A percentile compares a stretch with the other conserved stretches of the same genome.
Conservation (phyloP, 2,888 invertebrate species). For the Cetonia aurata region DNA sequence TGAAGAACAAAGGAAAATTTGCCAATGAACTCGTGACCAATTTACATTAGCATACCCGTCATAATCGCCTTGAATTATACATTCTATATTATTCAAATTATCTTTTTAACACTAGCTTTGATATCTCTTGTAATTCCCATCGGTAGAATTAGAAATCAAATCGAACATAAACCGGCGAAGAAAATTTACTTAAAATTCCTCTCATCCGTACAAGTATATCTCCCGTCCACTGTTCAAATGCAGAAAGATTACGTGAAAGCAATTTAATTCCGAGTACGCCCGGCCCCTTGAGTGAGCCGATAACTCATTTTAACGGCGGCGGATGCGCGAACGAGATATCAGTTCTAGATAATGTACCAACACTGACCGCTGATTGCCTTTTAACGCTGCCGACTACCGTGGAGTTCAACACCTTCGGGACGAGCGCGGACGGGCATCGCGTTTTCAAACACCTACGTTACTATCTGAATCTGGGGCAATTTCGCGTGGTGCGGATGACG, state of each 20-base stretch:
- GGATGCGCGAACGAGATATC: constrained; percentile 8
- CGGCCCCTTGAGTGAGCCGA: constrained; percentile 17
- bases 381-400: constrained; percentile 17
- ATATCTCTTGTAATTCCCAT: too few species aligned
- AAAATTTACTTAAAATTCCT: not conserved
- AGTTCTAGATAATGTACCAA: constrained; percentile 15
- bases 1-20: too few species aligned
- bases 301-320: constrained; percentile 38
- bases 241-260: not conserved
- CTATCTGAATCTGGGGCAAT: not conserved
- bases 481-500: not conserved
- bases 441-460: not conserved
- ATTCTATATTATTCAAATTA: too few species aligned
- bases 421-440: too few species aligned
- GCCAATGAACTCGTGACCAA: too few species aligned
- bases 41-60: too few species aligned
- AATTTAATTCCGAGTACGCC: constrained; percentile 10
- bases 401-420: too few species aligned
- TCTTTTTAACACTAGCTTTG: too few species aligned
- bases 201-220: not conserved
- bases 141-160: too few species aligned
- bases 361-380: constrained; percentile 31
- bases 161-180: not conserved
- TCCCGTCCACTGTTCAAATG: too few species aligned
- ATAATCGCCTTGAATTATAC: too few species aligned